A percentile compares a stretch with the other conserved stretches of the same genome.
phyloP scores from a whole-genome alignment of 2,113 vertebrate genomes.

The Hydrolagus affinis region DNA sequence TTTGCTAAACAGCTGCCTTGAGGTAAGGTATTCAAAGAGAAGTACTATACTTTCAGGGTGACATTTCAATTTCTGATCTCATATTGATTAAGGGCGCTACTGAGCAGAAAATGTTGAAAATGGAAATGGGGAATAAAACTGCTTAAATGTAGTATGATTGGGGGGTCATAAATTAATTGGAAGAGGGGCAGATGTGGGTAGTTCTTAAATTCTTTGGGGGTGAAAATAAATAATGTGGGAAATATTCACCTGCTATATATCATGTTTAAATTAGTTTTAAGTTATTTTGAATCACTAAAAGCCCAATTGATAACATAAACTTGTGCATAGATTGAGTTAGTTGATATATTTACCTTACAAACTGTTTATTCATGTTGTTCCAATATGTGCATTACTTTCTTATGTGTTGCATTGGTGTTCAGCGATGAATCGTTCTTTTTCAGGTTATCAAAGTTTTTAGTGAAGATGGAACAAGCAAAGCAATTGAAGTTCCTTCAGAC shows the following conservation, averaged over 20 bases:
- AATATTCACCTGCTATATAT: too few relatives aligned
- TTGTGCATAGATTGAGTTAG: not conserved
- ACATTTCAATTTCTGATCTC: slow-evolving; percentile 29
- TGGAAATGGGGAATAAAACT: not conserved
- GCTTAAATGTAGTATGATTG: not conserved
- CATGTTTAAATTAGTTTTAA: not conserved
- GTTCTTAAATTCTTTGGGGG: too few relatives aligned
- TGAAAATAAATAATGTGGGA: too few relatives aligned
- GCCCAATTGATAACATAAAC: not conserved
- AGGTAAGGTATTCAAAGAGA: slow-evolving; percentile 63
- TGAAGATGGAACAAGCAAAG: slow-evolving; percentile 89
- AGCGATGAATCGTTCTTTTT: slow-evolving; percentile 45
- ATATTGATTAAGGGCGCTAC: not conserved
- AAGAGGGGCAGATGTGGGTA: not conserved
- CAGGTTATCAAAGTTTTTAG: slow-evolving; percentile 95
- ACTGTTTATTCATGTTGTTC: not conserved
- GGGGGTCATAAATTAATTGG: not conserved
- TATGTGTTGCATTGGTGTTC: not conserved
- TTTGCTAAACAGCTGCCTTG: slow-evolving; percentile 78
- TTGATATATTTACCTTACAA: not conserved
- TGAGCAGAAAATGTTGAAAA: not conserved
- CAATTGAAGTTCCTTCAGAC: slow-evolving; percentile 87
- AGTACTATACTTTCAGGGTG: slow-evolving; percentile 33
- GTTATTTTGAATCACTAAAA: not conserved
- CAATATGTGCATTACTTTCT: not conserved